Base-by-base conservation (phyloP, 2,797 vertebrate genomes). In the Myiotriccus ornatus region DNA sequence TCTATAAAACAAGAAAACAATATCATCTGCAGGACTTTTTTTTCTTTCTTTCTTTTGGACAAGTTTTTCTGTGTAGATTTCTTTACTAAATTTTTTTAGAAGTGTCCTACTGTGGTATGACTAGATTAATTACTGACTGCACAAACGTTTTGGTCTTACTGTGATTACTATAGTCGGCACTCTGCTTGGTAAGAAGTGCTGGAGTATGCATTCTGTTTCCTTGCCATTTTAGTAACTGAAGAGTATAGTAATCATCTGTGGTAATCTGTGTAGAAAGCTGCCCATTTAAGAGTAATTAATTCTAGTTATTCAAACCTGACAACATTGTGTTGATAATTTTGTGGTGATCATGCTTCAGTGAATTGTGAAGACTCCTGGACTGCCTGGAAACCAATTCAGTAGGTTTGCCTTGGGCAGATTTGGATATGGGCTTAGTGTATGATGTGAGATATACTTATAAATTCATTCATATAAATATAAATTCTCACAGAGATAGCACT, bases 401-500 rank as follows among this genome's bases (percentile, higher is more conserved):
- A 35, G 14, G n/a, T 80, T 79, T 91, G 64, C 75, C 71, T 87
- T 39, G 39, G 87, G 64, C 71, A 46, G 17, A 83, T 89, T 91
- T 56, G 70, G 57, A 23, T 73, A 18, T 0, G 2, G 47, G 59
- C 25, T 82, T 25, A 21, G 13, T 67, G 60, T 65, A 47, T 68
- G 52, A 69, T 65, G 55, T 32, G 47, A 80, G n/a, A 49, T 65
- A 14, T 57, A 62, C n/a, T 46, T 93, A 30, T 27, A 74, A 64
- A 35, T 83, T 92, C n/a, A 41, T 82, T 90, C 30, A 32, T 57
- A 11, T n/a, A 32, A 37, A 44, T 74, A 15, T 22, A n/a, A 63
- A 44, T 63, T 44, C 41, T 44, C 60, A 76, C n/a, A 77, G 44
- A 82, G 53, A 41, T 5, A 37, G 18, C 39, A 25, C 37, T 83